Evolutionary conservation across 92 coral and sea anemone genomes (phyloP), one percentile per base, ranked within the genome.

Genomic region (Porites rus): DNA sequence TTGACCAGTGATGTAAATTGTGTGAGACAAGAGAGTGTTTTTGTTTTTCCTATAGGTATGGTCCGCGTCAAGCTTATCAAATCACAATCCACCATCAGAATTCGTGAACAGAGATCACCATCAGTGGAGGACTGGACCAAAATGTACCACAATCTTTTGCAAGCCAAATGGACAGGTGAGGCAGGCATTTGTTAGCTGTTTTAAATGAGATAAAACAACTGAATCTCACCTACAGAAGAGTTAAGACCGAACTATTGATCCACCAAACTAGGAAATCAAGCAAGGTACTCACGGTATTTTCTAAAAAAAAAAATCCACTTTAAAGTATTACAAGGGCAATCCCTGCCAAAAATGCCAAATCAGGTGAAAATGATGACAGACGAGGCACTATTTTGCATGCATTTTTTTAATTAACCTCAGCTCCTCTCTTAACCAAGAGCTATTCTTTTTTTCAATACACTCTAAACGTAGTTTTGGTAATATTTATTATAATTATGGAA

Each of bases 41-140:
- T 38, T 22, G 3, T 52, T 52, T 7, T 18, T 56, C 14, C 3
- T 58, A 12, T 28, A 93, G 97, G 97, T 97, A 66, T 97, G 99
- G 99, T 85, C 99, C 10, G 96, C 99, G 7, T 93, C 93, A 60
- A 97, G 98, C 69, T 83, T 95, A 77, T 91, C 94, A 51, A 96
- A 91, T 51, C 99, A 93, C 74, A 97, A 97, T 70, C 99, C 99
- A 17, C 99, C 99, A 10, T 95, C 99, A 21, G 99, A 97, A 91
- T 97, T 95, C 84, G 74, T 97, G 82, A 95, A 98, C 98, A 97
- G 92, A 89, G 99, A 95, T 82, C 99, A 95, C 73, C 99, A 97
- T 74, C 95, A 97, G 85, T 97, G 99, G 99, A 98, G 98, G 3
- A 97, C 98, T 92, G 99, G 99, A 72, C 99, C 99, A 24, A 98